phyloP scores from a whole-genome alignment of 2,888 invertebrate species.

The Germaria angustata region DNA sequence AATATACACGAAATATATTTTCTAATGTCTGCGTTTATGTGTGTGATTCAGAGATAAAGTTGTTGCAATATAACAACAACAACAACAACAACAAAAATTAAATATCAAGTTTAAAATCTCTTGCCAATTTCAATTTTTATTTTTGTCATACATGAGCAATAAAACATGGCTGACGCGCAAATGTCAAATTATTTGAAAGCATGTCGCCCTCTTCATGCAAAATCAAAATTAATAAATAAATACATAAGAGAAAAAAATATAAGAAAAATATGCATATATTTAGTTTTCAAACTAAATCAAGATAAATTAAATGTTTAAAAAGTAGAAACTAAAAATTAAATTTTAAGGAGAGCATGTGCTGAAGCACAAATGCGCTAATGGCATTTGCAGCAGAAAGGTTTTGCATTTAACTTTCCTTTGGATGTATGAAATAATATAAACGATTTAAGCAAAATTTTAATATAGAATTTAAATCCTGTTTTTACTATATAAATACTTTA shows the following conservation, averaged over 20 bases:
- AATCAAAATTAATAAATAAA: neutral
- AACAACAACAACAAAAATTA: neutral
- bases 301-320: neutral
- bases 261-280: too few species aligned
- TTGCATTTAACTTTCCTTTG: too few species aligned
- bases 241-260: neutral
- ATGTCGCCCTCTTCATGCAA: slow-evolving; percentile 4
- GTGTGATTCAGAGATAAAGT: slow-evolving; percentile 23
- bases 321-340: neutral
- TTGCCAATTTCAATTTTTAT: slow-evolving; percentile 42
- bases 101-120: slow-evolving; percentile 37
- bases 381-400: too few species aligned
- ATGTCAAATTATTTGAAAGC: slow-evolving; percentile 39
- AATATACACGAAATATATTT: neutral
- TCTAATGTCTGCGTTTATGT: slow-evolving; percentile 11
- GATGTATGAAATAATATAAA: too few species aligned
- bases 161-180: slow-evolving; percentile 34
- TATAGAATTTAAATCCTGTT: too few species aligned
- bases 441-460: too few species aligned
- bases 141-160: slow-evolving; percentile 13
- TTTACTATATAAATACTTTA: too few species aligned
- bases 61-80: neutral
- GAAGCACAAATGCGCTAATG: too few species aligned
- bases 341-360: too few species aligned
- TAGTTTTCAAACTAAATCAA: slow-evolving; percentile 7